Percentiles rank a stretch among this genome's conserved stretches.
These are phyloP conservation scores for Hoplias malabaricus DNA, from an alignment of 2,113 vertebrate genomes.

Conservation along the genomic window DNA sequence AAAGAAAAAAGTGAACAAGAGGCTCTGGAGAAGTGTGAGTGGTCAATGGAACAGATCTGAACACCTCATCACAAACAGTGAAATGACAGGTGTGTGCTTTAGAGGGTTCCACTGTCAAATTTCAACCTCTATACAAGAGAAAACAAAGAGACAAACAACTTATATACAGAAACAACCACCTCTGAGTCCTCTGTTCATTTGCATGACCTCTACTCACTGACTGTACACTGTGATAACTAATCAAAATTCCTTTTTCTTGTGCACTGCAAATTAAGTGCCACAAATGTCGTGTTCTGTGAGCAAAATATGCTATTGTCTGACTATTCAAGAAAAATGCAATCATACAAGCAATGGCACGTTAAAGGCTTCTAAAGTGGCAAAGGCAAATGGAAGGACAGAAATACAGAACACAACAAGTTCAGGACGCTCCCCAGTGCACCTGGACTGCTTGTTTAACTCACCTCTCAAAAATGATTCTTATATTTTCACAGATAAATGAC, in stretches of 20 bases:
- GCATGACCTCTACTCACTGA: not conserved
- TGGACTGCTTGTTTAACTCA: slow-evolving; percentile 10
- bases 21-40: slow-evolving; percentile 20
- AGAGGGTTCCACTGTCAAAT: slow-evolving; percentile 37
- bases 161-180: slow-evolving; percentile 53
- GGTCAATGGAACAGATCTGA: not conserved
- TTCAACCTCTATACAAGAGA: slow-evolving; percentile 42
- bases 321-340: slow-evolving; percentile 30
- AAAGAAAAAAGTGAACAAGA: slow-evolving; percentile 25
- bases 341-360: slow-evolving; percentile 34
- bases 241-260: slow-evolving; percentile 1
- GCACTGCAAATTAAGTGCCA: slow-evolving; percentile 48
- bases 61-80: slow-evolving; percentile 32
- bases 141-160: slow-evolving; percentile 41
- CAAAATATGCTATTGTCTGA: slow-evolving; percentile 58
- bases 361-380: slow-evolving; percentile 4
- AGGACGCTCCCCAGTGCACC: slow-evolving; percentile 3
- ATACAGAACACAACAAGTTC: slow-evolving; percentile 16
- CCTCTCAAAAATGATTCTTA: not conserved
- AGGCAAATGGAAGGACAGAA: slow-evolving; percentile 22
- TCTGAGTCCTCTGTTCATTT: slow-evolving; percentile 10
- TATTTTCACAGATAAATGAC: slow-evolving; percentile 6
- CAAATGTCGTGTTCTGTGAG: slow-evolving; percentile 50
- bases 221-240: not conserved
- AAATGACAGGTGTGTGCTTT: slow-evolving; percentile 10